phyloP scores from a whole-genome alignment of 2,797 vertebrate genomes.

The Onychomys leucogaster region DNA sequence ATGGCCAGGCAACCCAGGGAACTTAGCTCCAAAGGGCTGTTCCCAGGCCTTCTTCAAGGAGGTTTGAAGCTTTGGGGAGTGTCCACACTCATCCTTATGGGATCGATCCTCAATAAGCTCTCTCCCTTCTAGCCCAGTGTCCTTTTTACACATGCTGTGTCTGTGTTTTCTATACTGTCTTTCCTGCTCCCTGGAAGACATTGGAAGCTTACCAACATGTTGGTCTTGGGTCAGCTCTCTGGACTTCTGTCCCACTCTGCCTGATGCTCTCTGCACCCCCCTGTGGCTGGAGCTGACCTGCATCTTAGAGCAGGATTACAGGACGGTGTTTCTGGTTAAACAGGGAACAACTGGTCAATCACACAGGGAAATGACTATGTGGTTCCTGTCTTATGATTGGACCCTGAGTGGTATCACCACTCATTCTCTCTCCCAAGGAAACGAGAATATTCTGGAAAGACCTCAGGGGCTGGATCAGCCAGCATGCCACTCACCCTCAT shows the following conservation, averaged over 20 bases:
- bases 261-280: not conserved
- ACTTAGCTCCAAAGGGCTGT: not conserved
- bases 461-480: not conserved
- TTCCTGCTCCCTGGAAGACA: not conserved
- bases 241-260: not conserved
- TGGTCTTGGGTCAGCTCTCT: not conserved
- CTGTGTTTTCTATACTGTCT: not conserved
- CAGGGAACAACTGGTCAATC: not conserved
- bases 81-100: not conserved
- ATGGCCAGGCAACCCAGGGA: not conserved
- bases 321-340: not conserved
- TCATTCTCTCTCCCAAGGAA: not conserved
- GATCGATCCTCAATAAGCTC: not conserved
- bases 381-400: not conserved
- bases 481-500: not conserved
- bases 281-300: not conserved
- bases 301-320: slow-evolving; percentile 20
- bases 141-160: not conserved
- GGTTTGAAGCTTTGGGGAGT: not conserved
- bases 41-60: not conserved
- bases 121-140: not conserved
- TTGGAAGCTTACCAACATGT: not conserved
- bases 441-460: not conserved
- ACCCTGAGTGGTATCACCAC: not conserved
- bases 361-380: not conserved